Conservation (phyloP, 2,888 invertebrate species). For the Tholera decimalis region DNA sequence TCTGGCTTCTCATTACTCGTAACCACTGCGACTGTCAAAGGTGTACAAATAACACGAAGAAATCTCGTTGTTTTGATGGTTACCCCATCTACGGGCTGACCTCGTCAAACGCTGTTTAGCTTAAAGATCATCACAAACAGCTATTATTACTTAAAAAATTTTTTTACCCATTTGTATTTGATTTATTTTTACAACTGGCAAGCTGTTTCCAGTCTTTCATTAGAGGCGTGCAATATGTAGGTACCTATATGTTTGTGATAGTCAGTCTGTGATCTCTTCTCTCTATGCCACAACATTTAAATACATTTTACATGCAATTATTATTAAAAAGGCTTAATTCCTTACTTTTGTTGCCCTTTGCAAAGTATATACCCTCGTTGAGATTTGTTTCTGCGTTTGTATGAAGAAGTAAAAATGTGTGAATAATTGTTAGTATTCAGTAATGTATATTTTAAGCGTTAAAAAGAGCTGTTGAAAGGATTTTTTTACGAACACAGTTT, state of each 20-base stretch:
- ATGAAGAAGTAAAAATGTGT: constrained; percentile 10
- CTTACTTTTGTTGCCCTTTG: constrained; percentile 35
- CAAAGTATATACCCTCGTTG: constrained; percentile 11
- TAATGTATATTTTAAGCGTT: too few species aligned
- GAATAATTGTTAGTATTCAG: constrained; percentile 1
- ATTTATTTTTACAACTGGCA: background rate
- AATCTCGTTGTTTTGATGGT: too few species aligned
- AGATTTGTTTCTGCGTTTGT: constrained; percentile 24
- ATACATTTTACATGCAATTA: constrained; percentile 33
- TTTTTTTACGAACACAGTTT: too few species aligned
- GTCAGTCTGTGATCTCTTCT: constrained; percentile 38
- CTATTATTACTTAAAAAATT: too few species aligned
- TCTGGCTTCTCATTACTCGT: too few species aligned
- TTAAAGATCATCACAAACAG: too few species aligned
- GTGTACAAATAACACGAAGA: too few species aligned
- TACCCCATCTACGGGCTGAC: too few species aligned
- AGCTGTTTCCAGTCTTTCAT: background rate
- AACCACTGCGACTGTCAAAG: too few species aligned
- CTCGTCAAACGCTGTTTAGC: too few species aligned
- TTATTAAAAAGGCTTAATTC: constrained; percentile 21
- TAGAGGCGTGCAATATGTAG: constrained; percentile 8
- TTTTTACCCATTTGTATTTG: too few species aligned
- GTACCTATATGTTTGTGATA: background rate
- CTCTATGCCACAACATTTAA: constrained; percentile 34
- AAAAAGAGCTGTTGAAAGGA: background rate